These are phyloP conservation scores for Electrona antarctica DNA, from an alignment of 2,113 vertebrate genomes.

Conservation along the genomic window DNA sequence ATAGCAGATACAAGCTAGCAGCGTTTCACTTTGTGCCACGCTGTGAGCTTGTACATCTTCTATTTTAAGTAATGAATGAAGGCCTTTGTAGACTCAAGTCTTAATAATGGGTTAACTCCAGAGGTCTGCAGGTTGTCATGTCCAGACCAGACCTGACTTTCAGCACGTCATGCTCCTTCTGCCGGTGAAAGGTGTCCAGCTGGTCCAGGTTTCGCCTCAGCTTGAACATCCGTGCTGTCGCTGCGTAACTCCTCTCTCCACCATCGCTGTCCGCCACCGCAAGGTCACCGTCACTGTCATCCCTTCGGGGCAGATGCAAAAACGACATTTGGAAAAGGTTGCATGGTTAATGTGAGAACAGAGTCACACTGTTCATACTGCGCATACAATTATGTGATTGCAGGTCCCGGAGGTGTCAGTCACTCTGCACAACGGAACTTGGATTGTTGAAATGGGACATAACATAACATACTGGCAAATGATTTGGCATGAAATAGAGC, in stretches of 20 bases:
- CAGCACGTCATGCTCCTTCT: constrained; percentile 76
- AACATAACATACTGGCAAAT: too few relatives aligned
- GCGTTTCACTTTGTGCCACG: too few relatives aligned
- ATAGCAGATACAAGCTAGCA: too few relatives aligned
- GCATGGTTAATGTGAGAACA: background rate
- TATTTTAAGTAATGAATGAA: too few relatives aligned
- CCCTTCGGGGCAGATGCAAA: constrained; percentile 54
- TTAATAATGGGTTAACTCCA: constrained; percentile 19
- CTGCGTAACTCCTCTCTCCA: constrained; percentile 37
- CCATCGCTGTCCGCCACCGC: background rate
- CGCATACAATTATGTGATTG: too few relatives aligned
- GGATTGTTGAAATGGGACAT: too few relatives aligned
- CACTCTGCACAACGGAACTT: too few relatives aligned
- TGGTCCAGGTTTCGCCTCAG: constrained; percentile 73
- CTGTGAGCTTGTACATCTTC: too few relatives aligned
- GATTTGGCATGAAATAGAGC: too few relatives aligned
- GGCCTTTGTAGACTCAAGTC: too few relatives aligned
- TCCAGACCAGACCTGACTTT: constrained; percentile 82
- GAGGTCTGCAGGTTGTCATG: constrained; percentile 37
- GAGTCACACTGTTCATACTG: too few relatives aligned
- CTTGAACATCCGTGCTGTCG: constrained; percentile 59
- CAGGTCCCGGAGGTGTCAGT: too few relatives aligned
- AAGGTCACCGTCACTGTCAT: constrained; percentile 4
- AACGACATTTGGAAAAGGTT: constrained; percentile 21
- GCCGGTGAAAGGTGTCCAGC: constrained; percentile 66